Evolutionary conservation across 1,140 invertebrate genomes (phyloP).

Genomic region (Drosophila saltans): DNA sequence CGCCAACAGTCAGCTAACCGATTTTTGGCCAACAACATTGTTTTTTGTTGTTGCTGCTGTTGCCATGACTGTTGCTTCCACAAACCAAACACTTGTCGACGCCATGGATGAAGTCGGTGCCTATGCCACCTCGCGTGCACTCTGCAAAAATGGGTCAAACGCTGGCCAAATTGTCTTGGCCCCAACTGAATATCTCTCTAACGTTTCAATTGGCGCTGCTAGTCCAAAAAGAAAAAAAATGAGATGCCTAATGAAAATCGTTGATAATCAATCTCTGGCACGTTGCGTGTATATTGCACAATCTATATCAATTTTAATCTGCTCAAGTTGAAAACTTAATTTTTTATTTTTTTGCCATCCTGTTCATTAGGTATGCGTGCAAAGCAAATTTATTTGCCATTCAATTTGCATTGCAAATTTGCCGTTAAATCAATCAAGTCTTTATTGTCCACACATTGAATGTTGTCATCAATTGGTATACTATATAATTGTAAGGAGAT

Average conservation of each 20-base stretch:
- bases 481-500: constrained; percentile 7
- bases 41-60: constrained; percentile 22
- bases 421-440: constrained; percentile 52
- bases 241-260: constrained; percentile 67
- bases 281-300: constrained; percentile 73
- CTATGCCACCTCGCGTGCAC: constrained; percentile 65
- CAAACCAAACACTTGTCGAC: constrained; percentile 71
- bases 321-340: constrained; percentile 38
- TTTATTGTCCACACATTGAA: constrained; percentile 35
- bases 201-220: constrained; percentile 58
- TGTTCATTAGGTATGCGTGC: constrained; percentile 49
- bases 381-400: constrained; percentile 33
- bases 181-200: constrained; percentile 34
- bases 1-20: constrained; percentile 42
- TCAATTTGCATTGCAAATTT: constrained; percentile 58
- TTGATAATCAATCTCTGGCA: constrained; percentile 60
- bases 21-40: constrained; percentile 29
- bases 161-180: constrained; percentile 21
- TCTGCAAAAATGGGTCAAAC: constrained; percentile 64
- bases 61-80: constrained; percentile 23
- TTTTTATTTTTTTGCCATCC: constrained; percentile 22
- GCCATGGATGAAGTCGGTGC: constrained; percentile 52
- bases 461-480: constrained; percentile 6
- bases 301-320: constrained; percentile 64
- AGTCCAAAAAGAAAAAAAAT: not conserved